These are phyloP conservation scores for Galeopterus variegatus DNA, from an alignment of 2,113 vertebrate species.

Conservation along the genomic window DNA sequence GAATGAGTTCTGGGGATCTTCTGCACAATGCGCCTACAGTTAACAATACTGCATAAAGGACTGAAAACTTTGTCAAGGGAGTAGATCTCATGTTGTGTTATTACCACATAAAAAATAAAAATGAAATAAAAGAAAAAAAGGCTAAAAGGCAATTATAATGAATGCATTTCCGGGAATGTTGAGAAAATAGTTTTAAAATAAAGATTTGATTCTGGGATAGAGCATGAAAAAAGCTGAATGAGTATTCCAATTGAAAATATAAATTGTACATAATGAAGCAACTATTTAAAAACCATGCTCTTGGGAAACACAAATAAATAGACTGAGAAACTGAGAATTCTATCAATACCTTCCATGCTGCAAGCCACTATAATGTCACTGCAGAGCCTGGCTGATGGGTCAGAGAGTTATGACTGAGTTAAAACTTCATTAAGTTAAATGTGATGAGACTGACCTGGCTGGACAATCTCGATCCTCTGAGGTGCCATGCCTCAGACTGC, in stretches of 20 bases:
- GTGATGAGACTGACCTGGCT: background rate
- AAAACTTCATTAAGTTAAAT: constrained; percentile 34
- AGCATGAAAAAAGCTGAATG: background rate
- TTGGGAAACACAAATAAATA: background rate
- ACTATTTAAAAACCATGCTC: background rate
- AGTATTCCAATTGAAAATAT: background rate
- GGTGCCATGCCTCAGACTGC: background rate
- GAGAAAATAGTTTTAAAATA: background rate
- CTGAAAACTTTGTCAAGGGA: background rate
- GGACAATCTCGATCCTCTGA: background rate
- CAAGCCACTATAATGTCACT: background rate
- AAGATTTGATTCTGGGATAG: background rate
- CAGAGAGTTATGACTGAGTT: background rate
- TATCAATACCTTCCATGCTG: background rate
- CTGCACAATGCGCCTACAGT: background rate
- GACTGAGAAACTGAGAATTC: background rate
- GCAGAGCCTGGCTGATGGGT: background rate
- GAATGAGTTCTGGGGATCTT: background rate
- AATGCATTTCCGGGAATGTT: background rate
- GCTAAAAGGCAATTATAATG: background rate
- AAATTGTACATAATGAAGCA: background rate
- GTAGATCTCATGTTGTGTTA: background rate
- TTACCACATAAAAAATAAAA: background rate
- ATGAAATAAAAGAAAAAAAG: background rate
- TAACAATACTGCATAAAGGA: background rate